These are phyloP conservation scores for Acyrthosiphon pisum DNA, from an alignment of 1,140 invertebrate species.

Conservation along the genomic window DNA sequence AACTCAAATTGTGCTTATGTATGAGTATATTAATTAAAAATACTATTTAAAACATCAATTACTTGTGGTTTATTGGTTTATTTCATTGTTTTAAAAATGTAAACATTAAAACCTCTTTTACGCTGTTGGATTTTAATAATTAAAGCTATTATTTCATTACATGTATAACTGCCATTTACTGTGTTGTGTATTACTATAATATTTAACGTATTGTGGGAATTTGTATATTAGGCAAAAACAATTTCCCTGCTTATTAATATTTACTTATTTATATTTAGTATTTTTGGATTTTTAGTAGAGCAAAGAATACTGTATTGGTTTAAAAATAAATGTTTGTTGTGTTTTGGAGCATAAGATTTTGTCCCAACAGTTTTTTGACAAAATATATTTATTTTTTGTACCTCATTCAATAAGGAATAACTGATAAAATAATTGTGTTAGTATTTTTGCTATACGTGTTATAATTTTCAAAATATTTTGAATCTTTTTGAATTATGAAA, in stretches of 20 bases:
- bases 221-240: not conserved
- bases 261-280: not conserved
- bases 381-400: too few relatives aligned
- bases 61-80: not conserved
- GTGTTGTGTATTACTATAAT: not conserved
- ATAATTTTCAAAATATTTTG: too few relatives aligned
- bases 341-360: not conserved
- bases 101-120: not conserved
- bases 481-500: too few relatives aligned
- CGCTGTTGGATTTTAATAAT: not conserved
- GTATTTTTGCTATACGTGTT: too few relatives aligned
- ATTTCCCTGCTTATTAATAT: not conserved
- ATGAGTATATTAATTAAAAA: not conserved
- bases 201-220: not conserved
- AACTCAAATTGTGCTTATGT: constrained; percentile 5
- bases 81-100: not conserved
- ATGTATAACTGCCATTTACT: not conserved
- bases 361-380: too few relatives aligned
- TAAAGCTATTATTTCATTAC: not conserved
- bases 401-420: too few relatives aligned
- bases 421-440: too few relatives aligned
- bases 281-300: not conserved
- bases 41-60: not conserved
- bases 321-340: not conserved
- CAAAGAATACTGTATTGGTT: not conserved